These are phyloP conservation scores for Hypsibius dujardini DNA, from an alignment of 1,140 invertebrate species.

Conservation along the genomic window DNA sequence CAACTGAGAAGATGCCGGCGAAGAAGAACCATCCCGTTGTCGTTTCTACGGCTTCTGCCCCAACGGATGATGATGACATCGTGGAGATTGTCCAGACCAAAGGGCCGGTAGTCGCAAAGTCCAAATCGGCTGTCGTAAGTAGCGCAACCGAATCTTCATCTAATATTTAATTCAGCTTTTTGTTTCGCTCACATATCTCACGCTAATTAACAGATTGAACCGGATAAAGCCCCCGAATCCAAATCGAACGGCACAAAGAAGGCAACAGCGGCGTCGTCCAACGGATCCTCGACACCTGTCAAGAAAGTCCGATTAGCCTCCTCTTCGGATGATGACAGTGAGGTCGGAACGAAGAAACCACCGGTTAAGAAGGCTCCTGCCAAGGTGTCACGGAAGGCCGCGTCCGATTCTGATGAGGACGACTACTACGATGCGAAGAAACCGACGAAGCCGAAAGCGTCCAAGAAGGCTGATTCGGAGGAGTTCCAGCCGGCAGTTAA, in stretches of 20 bases:
- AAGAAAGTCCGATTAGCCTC: not conserved
- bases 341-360: slow-evolving; percentile 29
- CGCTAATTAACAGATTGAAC: too few species aligned
- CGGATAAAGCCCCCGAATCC: slow-evolving; percentile 24
- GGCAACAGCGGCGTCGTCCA: slow-evolving; percentile 21
- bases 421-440: too few species aligned
- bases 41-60: slow-evolving; percentile 17
- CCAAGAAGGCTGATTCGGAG: too few species aligned
- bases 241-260: slow-evolving; percentile 30
- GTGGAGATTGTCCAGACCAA: slow-evolving; percentile 21
- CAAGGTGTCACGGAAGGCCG: not conserved
- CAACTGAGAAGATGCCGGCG: not conserved
- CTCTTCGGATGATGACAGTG: slow-evolving; percentile 24
- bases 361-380: slow-evolving; percentile 19
- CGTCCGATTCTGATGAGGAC: too few species aligned
- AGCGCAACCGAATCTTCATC: too few species aligned
- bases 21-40: slow-evolving; percentile 19
- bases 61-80: slow-evolving; percentile 23
- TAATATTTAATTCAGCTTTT: too few species aligned
- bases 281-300: slow-evolving; percentile 25
- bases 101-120: slow-evolving; percentile 28
- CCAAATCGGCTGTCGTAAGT: too few species aligned
- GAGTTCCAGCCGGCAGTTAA: too few species aligned
- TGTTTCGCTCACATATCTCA: too few species aligned
- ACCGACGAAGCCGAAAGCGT: too few species aligned